Base-by-base conservation (phyloP, 1,140 invertebrate species). In the Pinna nobilis region DNA sequence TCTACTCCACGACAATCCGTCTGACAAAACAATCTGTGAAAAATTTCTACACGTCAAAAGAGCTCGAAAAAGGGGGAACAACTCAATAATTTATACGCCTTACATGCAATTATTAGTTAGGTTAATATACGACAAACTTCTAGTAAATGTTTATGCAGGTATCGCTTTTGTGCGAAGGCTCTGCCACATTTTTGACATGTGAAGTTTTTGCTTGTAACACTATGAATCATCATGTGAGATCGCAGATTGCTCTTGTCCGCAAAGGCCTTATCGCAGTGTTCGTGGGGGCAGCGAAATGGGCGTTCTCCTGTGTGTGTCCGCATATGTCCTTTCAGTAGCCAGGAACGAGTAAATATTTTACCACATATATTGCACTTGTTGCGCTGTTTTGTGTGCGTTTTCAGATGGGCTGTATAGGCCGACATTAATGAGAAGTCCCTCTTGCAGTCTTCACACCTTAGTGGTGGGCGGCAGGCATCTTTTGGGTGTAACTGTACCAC, bases 201-300 rank as follows among this genome's bases (percentile, higher is more conserved):
- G 89, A 96, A 98, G 47, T 81, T 85, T 87, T 98, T 97, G 89
- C 98, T 98, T 82, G 96, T 95, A 6, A 94, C 92, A 15, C 96
- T 97, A 88, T 99, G 97, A 4, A 97, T 99, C 87, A 99, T 96
- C 96, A 99, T 98, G 91, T 99, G 98, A 0, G 98, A 98, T 13
- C 97, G 91, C 18, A 99, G 90, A 88, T 99, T 99, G 59, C 96
- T 98, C 92, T 94, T 91, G 87, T 95, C 94, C 35, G 94, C 93
- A 84, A 95, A 95, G 0, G 92, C 92, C 80, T 93, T 93, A 1
- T 92, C 89, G 78, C 70, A 98, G 55, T 96, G 96, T 88, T 97
- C 98, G 84, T 98, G 95, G 6, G 95, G 95, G 89, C 98, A 99
- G 1, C 95, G 95, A 90, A 98, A 99, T 0, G 98, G 98, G 84